Conservation (phyloP, 2,797 vertebrate species). For the Mormyrops attenuatus region DNA sequence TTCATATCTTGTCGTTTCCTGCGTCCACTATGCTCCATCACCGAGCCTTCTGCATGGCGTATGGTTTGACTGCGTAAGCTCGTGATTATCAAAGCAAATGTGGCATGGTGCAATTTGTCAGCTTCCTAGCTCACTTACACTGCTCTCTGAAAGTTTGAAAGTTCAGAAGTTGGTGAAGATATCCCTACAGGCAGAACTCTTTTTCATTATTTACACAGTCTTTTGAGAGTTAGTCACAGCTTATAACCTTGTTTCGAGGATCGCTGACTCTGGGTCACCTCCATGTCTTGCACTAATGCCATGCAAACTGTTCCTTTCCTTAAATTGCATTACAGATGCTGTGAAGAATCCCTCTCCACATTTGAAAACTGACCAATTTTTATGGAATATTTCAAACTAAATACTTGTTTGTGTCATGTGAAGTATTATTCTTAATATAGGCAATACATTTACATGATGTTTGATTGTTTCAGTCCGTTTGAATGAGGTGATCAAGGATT, state of each 20-base stretch:
- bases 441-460: background rate
- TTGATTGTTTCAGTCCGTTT: background rate
- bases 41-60: background rate
- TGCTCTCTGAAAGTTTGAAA: background rate
- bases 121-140: background rate
- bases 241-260: background rate
- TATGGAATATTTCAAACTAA: background rate
- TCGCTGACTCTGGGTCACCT: background rate
- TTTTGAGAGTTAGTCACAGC: background rate
- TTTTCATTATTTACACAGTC: background rate
- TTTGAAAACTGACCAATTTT: background rate
- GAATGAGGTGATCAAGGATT: background rate
- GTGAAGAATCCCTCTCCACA: background rate
- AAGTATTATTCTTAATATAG: background rate
- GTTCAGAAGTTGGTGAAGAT: background rate
- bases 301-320: background rate
- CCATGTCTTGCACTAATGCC: background rate
- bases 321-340: background rate
- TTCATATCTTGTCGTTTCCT: background rate
- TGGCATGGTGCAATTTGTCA: conserved; percentile 1
- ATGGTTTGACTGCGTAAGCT: background rate
- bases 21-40: background rate
- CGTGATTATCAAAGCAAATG: background rate
- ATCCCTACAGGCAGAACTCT: background rate
- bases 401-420: background rate